Percentiles rank a stretch among this genome's conserved stretches.
phyloP scores from a whole-genome alignment of 1,140 invertebrate species.

The Bombus pascuorum region DNA sequence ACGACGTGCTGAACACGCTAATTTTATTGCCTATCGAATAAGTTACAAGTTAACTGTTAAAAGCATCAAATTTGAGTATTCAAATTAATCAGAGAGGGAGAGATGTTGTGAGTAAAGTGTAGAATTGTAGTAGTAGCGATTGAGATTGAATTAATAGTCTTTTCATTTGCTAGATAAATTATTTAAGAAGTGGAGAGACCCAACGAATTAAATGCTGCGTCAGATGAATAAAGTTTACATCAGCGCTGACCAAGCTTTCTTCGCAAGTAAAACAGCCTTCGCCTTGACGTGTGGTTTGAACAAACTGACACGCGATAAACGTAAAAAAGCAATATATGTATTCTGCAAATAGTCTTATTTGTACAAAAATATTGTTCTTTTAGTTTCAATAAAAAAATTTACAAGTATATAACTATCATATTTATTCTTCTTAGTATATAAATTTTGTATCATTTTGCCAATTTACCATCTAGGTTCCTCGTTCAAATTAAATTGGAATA shows the following conservation, averaged over 20 bases:
- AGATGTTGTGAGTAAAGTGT: neutral
- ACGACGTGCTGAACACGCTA: neutral
- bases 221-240: neutral
- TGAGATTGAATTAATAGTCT: too few relatives aligned
- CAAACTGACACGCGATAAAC: neutral
- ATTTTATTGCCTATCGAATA: neutral
- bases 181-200: neutral
- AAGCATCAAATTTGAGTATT: conserved; percentile 21
- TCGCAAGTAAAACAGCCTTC: neutral
- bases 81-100: neutral
- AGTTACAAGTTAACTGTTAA: neutral
- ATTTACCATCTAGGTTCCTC: neutral
- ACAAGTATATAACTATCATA: too few relatives aligned
- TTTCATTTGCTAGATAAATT: too few relatives aligned
- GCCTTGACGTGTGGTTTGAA: neutral
- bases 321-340: neutral
- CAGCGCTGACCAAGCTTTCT: neutral
- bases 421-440: neutral
- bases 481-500: neutral
- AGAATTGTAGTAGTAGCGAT: neutral
- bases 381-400: neutral
- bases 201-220: neutral
- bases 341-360: neutral
- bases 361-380: neutral
- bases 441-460: neutral